Evolutionary conservation across 2,888 invertebrate genomes (phyloP), one percentile per base, ranked within the genome.

Genomic region (Lingula anatina): DNA sequence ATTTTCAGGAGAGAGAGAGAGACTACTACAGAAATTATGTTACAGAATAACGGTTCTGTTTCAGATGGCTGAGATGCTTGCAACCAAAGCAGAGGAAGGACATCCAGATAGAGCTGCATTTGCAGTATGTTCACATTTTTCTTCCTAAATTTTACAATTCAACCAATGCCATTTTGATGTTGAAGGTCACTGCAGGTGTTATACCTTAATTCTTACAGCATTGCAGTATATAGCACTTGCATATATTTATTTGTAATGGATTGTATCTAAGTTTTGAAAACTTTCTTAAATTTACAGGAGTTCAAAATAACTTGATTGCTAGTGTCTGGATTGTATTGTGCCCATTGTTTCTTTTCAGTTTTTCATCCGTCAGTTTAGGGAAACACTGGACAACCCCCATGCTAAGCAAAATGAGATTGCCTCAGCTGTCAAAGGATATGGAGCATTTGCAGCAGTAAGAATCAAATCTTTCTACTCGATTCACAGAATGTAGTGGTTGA

Each of bases 401-500:
- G 62, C 73, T 7, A 57, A 55, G 28, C 54, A 58, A 40, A 75
- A 71, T 54, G 79, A 81, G 57, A 73, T 81, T 41, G 78, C 80
- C n/a, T 69, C 83, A 44, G 80, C 82, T 9, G 79, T 86, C 42
- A 79, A 80, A 57, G 85, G 84, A 31, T 81, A 84, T 62, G 84
- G 84, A 36, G 76, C 81, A 48, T 78, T 86, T 65, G 80, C 84
- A 24, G 76, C 73, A n/a, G 82, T 69, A 71, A 78, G 60, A 61
- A 12, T 27, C 21, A 18, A 31, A 31, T 12, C 28, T 23, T 21
- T 75, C n/a, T n/a, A n/a, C n/a, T n/a, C n/a, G n/a, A n/a, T n/a
- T n/a, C n/a, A n/a, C n/a, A n/a, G n/a, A n/a, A n/a, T n/a, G n/a
- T n/a, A n/a, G n/a, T n/a, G n/a, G n/a, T n/a, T n/a, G n/a, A n/a